These are phyloP conservation scores for Podabrus alpinus DNA, from an alignment of 2,888 invertebrate genomes.

Conservation along the genomic window DNA sequence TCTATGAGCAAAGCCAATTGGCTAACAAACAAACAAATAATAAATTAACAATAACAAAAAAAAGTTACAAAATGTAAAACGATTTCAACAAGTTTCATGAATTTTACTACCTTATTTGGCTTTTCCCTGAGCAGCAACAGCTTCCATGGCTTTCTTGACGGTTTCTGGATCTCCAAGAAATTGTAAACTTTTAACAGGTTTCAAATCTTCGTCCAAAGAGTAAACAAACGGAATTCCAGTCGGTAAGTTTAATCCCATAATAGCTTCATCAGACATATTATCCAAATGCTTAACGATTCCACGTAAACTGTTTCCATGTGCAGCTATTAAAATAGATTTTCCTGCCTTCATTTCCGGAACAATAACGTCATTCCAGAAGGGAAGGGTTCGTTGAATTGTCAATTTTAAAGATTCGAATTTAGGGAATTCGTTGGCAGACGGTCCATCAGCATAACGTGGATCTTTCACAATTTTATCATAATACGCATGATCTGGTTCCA, in stretches of 20 bases:
- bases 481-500: conserved; percentile 79
- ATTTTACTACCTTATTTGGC: conserved; percentile 60
- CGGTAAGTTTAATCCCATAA: conserved; percentile 76
- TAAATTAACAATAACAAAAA: neutral
- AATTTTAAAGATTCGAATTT: conserved; percentile 84
- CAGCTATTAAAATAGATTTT: conserved; percentile 80
- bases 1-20: neutral
- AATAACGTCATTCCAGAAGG: conserved; percentile 88
- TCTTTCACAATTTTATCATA: conserved; percentile 80
- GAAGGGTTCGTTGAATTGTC: conserved; percentile 82
- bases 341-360: conserved; percentile 85
- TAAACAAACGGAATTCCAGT: conserved; percentile 83
- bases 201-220: conserved; percentile 71
- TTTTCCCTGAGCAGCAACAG: conserved; percentile 79
- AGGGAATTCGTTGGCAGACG: conserved; percentile 78
- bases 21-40: neutral
- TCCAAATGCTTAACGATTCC: conserved; percentile 89
- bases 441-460: conserved; percentile 69
- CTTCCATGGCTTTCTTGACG: conserved; percentile 75
- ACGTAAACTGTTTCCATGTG: conserved; percentile 86
- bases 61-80: neutral
- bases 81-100: neutral
- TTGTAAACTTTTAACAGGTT: conserved; percentile 70
- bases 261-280: conserved; percentile 71
- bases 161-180: conserved; percentile 81